Base-by-base conservation (phyloP, 1,140 invertebrate genomes). In the Dysdera silvatica region DNA sequence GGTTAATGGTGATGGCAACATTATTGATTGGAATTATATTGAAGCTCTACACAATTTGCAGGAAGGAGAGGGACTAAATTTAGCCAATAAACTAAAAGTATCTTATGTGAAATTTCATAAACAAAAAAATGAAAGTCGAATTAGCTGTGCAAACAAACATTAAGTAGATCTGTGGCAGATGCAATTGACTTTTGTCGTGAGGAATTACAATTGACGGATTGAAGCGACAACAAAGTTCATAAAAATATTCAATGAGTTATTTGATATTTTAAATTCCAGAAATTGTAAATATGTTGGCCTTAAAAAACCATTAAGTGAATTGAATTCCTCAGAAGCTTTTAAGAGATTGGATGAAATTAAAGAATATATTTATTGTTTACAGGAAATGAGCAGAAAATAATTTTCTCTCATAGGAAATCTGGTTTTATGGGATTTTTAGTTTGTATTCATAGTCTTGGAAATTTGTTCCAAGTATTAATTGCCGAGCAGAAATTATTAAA, bases 321-420 rank as follows among this genome's bases (percentile, higher is more conserved):
- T 60, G n/a, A 72, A 72, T 63, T 43, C 74, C 23, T 41, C 24
- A 32, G n/a, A 35, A 32, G 40, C 23, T 53, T 37, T 33, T 31
- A 64, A 20, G 20, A 26, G n/a, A 35, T 18, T 4, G 12, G n/a
- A n/a, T n/a, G n/a, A n/a, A n/a, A n/a, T 28, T 12, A 12, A 49
- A 26, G 6, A 23, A 16, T 52, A 52, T 52, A 52, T 52, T 10
- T 52, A 28, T 12, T 8, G 4, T n/a, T 52, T 52, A 35, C 31
- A 61, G 18, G 61, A 56, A 55, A 28, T 56, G 16, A 57, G 26
- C 41, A 24, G 4, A 40, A 24, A 28, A 29, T 33, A 40, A 2
- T 4, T 8, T 7, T 14, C 6, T 16, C 23, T n/a, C n/a, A 43
- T n/a, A 35, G 31, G 14, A 66, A 66, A 49, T 64, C 61, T 41